Evolutionary conservation across 2,888 invertebrate species (phyloP).

Genomic region (Elgonia sp.): DNA sequence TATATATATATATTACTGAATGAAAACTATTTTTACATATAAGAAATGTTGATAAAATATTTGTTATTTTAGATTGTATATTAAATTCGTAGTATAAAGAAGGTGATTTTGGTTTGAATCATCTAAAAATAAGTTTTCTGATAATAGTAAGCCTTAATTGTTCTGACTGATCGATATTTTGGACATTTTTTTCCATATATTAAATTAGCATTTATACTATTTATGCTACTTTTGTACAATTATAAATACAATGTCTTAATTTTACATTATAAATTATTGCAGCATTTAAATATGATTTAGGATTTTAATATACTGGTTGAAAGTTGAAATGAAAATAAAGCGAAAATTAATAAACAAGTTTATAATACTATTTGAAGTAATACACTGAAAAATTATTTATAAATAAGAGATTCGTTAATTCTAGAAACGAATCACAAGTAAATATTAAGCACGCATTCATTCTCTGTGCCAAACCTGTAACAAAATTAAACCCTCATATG

Average conservation of each 20-base stretch:
- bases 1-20: not conserved
- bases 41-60: slow-evolving; percentile 8
- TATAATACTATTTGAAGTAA: not conserved
- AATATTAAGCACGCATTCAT: not conserved
- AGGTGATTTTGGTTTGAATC: not conserved
- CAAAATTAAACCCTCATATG: not conserved
- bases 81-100: not conserved
- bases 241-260: slow-evolving; percentile 19
- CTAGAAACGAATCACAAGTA: not conserved
- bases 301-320: not conserved
- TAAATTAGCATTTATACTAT: slow-evolving; percentile 3
- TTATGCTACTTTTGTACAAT: slow-evolving; percentile 29
- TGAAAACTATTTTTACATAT: slow-evolving; percentile 6
- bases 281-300: slow-evolving; percentile 5
- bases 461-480: not conserved
- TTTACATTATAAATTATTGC: slow-evolving; percentile 12
- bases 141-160: slow-evolving; percentile 10
- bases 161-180: not conserved
- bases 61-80: not conserved
- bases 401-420: not conserved
- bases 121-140: slow-evolving; percentile 6
- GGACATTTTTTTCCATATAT: not conserved
- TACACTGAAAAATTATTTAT: not conserved
- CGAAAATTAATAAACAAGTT: not conserved
- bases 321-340: not conserved